Evolutionary conservation across 2,797 vertebrate genomes (phyloP).

Genomic region (Nannoperca obscura): DNA sequence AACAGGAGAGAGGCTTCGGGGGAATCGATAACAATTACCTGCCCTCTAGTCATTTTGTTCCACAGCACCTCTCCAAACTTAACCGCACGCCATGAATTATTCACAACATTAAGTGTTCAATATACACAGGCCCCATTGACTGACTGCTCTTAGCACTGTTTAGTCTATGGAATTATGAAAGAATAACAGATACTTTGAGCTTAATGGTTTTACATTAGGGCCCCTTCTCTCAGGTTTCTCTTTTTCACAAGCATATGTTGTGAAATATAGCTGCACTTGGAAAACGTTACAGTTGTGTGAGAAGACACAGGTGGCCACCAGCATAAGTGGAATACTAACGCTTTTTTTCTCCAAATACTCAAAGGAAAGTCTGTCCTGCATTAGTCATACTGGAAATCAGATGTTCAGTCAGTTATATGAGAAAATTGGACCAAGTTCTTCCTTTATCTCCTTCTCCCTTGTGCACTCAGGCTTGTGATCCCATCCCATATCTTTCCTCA

Average conservation of each 20-base stretch:
- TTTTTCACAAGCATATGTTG: constrained; percentile 48
- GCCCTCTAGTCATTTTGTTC: constrained; percentile 85
- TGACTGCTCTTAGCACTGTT: constrained; percentile 80
- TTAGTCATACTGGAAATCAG: constrained; percentile 62
- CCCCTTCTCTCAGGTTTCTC: constrained; percentile 48
- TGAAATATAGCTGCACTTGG: constrained; percentile 43
- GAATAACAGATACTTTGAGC: constrained; percentile 76
- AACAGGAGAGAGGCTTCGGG: constrained; percentile 80
- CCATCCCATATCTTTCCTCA: constrained; percentile 52
- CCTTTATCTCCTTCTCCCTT: constrained; percentile 48
- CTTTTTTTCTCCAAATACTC: constrained; percentile 29
- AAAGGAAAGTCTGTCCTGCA: constrained; percentile 39
- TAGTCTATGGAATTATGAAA: constrained; percentile 78
- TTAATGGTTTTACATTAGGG: constrained; percentile 75
- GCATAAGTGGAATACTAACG: constrained; percentile 19
- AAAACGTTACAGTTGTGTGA: constrained; percentile 23
- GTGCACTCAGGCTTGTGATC: constrained; percentile 47
- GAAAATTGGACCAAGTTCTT: constrained; percentile 51
- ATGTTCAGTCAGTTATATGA: constrained; percentile 60
- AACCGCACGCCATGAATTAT: constrained; percentile 84
- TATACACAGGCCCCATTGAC: constrained; percentile 80
- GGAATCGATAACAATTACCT: constrained; percentile 87
- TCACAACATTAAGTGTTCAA: constrained; percentile 85
- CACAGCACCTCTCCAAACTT: constrained; percentile 85
- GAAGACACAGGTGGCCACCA: constrained; percentile 53